These are phyloP conservation scores for Narcine bancroftii DNA, from an alignment of 2,113 vertebrate species.

Conservation along the genomic window DNA sequence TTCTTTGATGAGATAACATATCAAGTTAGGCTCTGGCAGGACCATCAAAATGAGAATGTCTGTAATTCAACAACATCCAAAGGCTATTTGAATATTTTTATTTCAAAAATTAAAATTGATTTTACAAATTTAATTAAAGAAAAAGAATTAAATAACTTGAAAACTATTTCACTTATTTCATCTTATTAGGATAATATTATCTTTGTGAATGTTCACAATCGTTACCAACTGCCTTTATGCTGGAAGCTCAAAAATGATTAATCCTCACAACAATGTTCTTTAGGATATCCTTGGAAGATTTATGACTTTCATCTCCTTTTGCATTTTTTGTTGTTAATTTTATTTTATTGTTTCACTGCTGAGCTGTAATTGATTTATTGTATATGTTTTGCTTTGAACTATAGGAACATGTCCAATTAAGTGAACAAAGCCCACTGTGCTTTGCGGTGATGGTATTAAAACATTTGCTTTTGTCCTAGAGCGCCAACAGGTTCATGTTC, in stretches of 20 bases:
- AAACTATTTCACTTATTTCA: too few species aligned
- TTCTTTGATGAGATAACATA: too few species aligned
- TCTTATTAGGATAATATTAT: neutral
- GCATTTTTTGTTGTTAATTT: constrained; percentile 29
- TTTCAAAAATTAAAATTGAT: too few species aligned
- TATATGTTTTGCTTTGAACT: constrained; percentile 30
- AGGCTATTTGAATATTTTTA: too few species aligned
- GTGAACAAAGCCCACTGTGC: neutral
- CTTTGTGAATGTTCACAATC: neutral
- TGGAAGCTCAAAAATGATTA: constrained; percentile 21
- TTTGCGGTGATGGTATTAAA: neutral
- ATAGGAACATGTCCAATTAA: constrained; percentile 16
- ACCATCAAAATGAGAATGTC: too few species aligned
- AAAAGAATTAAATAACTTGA: too few species aligned
- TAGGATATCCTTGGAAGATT: constrained; percentile 29
- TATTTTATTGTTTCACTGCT: neutral
- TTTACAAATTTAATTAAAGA: too few species aligned
- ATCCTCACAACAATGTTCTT: constrained; percentile 11
- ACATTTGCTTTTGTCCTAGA: neutral
- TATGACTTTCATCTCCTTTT: constrained; percentile 35
- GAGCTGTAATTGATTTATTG: constrained; percentile 33
- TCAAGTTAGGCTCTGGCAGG: too few species aligned
- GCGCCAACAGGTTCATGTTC: neutral
- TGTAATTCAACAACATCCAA: too few species aligned
- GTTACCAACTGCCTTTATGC: constrained; percentile 5